These are phyloP conservation scores for Tetragonula carbonaria DNA, from an alignment of 2,888 invertebrate species.

Conservation along the genomic window DNA sequence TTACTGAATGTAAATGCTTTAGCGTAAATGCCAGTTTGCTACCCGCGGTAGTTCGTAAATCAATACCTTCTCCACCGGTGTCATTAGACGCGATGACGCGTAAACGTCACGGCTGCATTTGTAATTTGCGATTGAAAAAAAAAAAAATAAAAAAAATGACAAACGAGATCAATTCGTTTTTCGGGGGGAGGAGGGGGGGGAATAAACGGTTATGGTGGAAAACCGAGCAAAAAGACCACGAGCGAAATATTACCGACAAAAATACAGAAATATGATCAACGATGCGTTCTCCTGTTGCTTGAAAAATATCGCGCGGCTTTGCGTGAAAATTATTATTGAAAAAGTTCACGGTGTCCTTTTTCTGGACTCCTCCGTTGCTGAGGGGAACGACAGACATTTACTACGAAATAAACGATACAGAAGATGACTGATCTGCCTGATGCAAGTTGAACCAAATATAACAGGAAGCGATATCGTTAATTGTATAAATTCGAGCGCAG, in stretches of 20 bases:
- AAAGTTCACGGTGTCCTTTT: too few species aligned
- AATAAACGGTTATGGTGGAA: slow-evolving; percentile 7
- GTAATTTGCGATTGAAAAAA: background rate
- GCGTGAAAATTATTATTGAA: background rate
- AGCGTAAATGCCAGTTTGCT: background rate
- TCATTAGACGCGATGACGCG: slow-evolving; percentile 9
- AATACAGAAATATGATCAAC: slow-evolving; percentile 20
- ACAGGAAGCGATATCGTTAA: too few species aligned
- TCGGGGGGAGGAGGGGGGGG: background rate
- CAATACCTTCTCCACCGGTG: background rate
- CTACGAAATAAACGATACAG: too few species aligned
- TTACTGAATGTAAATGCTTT: background rate
- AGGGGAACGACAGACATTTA: too few species aligned
- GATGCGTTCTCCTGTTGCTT: background rate
- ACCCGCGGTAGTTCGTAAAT: slow-evolving; percentile 3
- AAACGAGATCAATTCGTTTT: background rate
- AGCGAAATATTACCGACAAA: background rate
- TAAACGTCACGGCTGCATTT: slow-evolving; percentile 2
- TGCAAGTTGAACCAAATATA: too few species aligned
- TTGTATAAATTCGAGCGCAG: too few species aligned
- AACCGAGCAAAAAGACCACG: background rate
- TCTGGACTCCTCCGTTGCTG: too few species aligned
- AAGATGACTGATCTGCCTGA: too few species aligned
- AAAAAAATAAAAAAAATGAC: background rate
- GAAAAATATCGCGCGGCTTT: background rate